Evolutionary conservation across 2,888 invertebrate genomes (phyloP), one percentile per base, ranked within the genome.

Genomic region (Lissonota sp.): DNA sequence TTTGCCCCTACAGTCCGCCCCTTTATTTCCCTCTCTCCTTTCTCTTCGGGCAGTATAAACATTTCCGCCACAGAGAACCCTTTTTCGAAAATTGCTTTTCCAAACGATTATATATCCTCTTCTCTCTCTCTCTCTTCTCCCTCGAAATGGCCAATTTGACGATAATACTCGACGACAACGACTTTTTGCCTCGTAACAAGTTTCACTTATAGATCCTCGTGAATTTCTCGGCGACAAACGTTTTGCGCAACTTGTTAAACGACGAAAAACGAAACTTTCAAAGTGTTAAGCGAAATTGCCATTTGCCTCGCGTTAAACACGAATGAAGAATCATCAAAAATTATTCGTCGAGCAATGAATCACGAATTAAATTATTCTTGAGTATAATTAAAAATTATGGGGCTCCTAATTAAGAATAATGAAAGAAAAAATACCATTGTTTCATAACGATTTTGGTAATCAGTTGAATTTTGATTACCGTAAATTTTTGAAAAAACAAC

Each of bases 51-150:
- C 62, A 42, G 62, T 64, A 64, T 73, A 62, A 73, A 72, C 63
- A 44, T 72, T 71, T 72, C 72, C 63, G 63, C 62, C 37, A 53
- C 63, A 55, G 55, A 53, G 63, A 63, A 72, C 55, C 63, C 73
- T 73, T 64, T 73, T 64, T 73, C 73, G 57, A 73, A 73, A 73
- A 73, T 64, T 72, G 63, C 72, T 63, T 63, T 37, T 62, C 72
- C 51, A 42, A 62, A 72, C 72, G 53, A 63, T 63, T 46, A 63
- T 72, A 63, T 72, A 71, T 71, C 62, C 62, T 44, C 10, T 44
- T 6, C 10, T 3, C 60, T 62, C 60, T 62, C 46, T 46, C 58
- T 26, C 26, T 26, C 1, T 26, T 26, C 26, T 26, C 26, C 26
- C 44, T 44, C 44, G 44, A 26, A 40, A 71, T 62, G 40, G 40